These are phyloP conservation scores for Antennarius striatus DNA, from an alignment of 2,113 vertebrate genomes.

Conservation along the genomic window DNA sequence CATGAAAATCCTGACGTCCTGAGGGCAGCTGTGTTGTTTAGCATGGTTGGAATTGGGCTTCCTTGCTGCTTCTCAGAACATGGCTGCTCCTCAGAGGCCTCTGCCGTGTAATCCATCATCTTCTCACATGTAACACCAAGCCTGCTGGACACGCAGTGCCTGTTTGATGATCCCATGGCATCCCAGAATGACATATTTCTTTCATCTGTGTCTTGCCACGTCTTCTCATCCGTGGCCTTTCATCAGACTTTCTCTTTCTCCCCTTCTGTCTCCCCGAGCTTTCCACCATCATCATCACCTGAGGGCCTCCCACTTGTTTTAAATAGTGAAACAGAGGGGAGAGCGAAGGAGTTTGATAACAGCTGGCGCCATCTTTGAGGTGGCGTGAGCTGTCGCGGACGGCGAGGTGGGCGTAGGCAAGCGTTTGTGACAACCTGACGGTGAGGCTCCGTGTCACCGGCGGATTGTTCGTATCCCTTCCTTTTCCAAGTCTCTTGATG, in stretches of 20 bases:
- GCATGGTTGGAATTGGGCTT: constrained; percentile 32
- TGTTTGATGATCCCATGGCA: constrained; percentile 54
- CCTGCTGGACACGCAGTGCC: constrained; percentile 52
- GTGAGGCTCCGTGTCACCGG: constrained; percentile 30
- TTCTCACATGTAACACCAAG: constrained; percentile 60
- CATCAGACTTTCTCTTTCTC: constrained; percentile 45
- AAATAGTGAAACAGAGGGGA: constrained; percentile 14
- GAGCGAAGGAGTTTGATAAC: neutral
- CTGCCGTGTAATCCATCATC: constrained; percentile 47
- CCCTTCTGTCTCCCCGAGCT: constrained; percentile 24
- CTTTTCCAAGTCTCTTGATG: constrained; percentile 30
- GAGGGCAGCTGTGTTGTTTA: constrained; percentile 6
- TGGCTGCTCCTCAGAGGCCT: constrained; percentile 38
- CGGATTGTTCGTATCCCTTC: constrained; percentile 24
- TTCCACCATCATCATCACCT: constrained; percentile 29
- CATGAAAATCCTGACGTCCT: constrained; percentile 10
- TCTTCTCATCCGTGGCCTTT: constrained; percentile 41
- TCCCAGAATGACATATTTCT: constrained; percentile 45
- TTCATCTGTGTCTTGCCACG: constrained; percentile 52
- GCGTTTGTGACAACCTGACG: constrained; percentile 33
- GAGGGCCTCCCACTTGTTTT: constrained; percentile 37
- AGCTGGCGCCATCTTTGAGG: constrained; percentile 26
- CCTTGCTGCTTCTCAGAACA: constrained; percentile 6
- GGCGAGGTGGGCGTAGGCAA: constrained; percentile 1
- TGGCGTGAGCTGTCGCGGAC: constrained; percentile 2